A percentile compares a stretch with the other conserved stretches of the same genome.
Evolutionary conservation across 2,888 invertebrate genomes (phyloP).

Genomic region (Rotaria macrura): DNA sequence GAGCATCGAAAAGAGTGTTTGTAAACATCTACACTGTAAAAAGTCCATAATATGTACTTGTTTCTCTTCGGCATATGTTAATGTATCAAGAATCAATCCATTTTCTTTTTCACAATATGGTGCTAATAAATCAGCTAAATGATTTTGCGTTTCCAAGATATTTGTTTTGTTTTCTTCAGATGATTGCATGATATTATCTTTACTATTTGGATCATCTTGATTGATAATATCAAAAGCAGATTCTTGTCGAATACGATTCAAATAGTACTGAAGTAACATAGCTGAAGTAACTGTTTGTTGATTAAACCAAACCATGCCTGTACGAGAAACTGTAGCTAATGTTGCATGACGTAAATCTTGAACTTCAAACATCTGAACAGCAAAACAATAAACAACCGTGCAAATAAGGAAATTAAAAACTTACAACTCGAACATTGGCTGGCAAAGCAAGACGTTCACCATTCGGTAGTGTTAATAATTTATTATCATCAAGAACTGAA

Average conservation of each 20-base stretch:
- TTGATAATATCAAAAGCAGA: background rate
- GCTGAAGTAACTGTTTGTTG: constrained; percentile 62
- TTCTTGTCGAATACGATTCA: constrained; percentile 65
- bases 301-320: constrained; percentile 99
- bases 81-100: constrained; percentile 77
- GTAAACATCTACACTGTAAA: constrained; percentile 82
- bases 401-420: background rate
- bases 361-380: constrained; percentile 58
- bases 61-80: constrained; percentile 78
- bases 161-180: background rate
- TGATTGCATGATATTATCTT: constrained; percentile 2
- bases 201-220: constrained; percentile 5
- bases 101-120: constrained; percentile 74
- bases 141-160: constrained; percentile 18
- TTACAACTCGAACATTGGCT: constrained; percentile 64
- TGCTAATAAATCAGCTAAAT: constrained; percentile 63
- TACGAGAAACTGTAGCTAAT: constrained; percentile 93
- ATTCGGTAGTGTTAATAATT: constrained; percentile 87
- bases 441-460: constrained; percentile 93
- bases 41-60: constrained; percentile 83
- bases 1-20: constrained; percentile 90
- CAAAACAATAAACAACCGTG: constrained; percentile 26
- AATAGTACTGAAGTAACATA: constrained; percentile 95
- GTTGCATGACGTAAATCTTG: constrained; percentile 97
- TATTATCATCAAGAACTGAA: constrained; percentile 96